Evolutionary conservation across 2,797 vertebrate genomes (phyloP).

Genomic region (Antrozous pallidus): DNA sequence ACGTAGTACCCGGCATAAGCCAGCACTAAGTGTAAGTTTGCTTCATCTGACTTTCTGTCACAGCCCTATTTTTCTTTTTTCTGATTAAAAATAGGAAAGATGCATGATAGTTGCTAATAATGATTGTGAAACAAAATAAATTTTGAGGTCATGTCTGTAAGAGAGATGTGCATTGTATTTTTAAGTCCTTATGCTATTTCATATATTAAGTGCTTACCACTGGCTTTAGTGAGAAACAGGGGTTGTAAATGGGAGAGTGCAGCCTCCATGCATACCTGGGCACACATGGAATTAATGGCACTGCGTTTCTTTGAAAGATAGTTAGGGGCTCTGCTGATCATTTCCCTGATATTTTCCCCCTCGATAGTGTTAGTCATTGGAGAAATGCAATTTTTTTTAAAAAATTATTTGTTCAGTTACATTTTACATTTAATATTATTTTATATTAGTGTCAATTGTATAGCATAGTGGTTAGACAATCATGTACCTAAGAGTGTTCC

Average conservation of each 20-base stretch:
- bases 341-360: neutral
- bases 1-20: neutral
- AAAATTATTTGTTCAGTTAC: neutral
- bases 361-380: neutral
- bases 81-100: neutral
- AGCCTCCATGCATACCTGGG: neutral
- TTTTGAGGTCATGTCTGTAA: neutral
- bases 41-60: neutral
- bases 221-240: neutral
- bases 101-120: neutral
- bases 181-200: neutral
- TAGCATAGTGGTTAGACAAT: neutral
- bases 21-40: neutral
- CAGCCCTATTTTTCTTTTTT: neutral
- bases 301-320: neutral
- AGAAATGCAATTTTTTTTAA: neutral
- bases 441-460: neutral
- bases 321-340: neutral
- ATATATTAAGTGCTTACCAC: neutral
- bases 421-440: neutral
- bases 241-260: neutral
- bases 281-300: neutral
- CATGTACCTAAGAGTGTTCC: neutral
- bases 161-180: conserved; percentile 12
- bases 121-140: neutral